Conservation (phyloP, 1,140 invertebrate species). For the Planococcus citri region DNA sequence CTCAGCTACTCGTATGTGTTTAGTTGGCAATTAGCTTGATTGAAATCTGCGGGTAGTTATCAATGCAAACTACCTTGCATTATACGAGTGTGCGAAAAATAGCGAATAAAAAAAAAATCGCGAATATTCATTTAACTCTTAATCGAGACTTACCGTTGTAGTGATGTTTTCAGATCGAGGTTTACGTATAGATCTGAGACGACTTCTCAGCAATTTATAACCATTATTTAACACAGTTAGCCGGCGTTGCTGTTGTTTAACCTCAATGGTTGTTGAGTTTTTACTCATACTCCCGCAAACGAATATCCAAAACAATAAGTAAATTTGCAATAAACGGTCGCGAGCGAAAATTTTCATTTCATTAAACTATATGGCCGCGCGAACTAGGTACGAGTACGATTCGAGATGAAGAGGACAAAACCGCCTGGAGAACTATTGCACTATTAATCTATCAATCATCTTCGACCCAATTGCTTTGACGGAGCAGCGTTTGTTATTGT, state of each 20-base stretch:
- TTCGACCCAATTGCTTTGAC: background rate
- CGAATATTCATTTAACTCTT: background rate
- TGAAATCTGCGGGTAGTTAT: too few relatives aligned
- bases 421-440: background rate
- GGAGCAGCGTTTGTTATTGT: background rate
- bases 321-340: background rate
- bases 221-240: conserved; percentile 6
- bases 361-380: background rate
- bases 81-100: too few relatives aligned
- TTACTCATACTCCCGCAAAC: background rate
- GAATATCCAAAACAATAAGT: background rate
- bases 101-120: too few relatives aligned
- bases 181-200: background rate
- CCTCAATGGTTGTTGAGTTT: background rate
- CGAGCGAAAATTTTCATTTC: background rate
- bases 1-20: too few relatives aligned
- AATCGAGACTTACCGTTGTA: background rate
- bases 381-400: too few relatives aligned
- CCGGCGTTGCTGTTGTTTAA: background rate
- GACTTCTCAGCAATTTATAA: conserved; percentile 4
- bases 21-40: too few relatives aligned
- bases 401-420: background rate
- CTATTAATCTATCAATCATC: background rate
- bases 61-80: too few relatives aligned
- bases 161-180: background rate